These are phyloP conservation scores for Tenualosa ilisha DNA, from an alignment of 2,797 vertebrate species.

Conservation along the genomic window DNA sequence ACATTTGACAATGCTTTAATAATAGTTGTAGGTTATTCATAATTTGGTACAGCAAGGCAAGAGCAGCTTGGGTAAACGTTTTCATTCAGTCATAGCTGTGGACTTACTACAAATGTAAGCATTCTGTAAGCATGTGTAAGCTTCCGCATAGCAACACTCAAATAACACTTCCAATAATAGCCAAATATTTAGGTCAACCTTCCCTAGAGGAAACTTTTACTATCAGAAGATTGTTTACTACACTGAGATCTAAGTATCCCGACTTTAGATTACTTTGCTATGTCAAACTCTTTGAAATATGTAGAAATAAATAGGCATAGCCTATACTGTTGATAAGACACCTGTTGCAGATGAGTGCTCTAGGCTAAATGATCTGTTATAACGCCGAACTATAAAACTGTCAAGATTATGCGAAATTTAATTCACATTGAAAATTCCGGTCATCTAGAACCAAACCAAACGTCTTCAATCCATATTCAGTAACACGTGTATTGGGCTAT, in stretches of 20 bases:
- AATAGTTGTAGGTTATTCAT: background rate
- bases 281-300: background rate
- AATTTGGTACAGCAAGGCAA: background rate
- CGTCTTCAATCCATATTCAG: background rate
- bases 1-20: background rate
- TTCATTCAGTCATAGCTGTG: background rate
- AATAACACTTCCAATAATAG: slow-evolving; percentile 1
- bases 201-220: no score
- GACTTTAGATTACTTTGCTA: background rate
- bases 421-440: no score
- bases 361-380: no score
- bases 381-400: no score
- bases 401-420: no score
- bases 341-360: no score
- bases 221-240: background rate
- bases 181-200: background rate
- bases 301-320: background rate
- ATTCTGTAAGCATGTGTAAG: background rate
- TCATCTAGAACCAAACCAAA: no score
- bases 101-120: background rate
- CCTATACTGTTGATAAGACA: background rate
- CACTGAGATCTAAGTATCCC: background rate
- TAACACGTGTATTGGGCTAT: no score
- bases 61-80: background rate
- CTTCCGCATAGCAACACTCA: background rate